Percentiles rank a stretch among this genome's conserved stretches.
These are phyloP conservation scores for Prionace glauca DNA, from an alignment of 2,797 vertebrate genomes.

Conservation along the genomic window DNA sequence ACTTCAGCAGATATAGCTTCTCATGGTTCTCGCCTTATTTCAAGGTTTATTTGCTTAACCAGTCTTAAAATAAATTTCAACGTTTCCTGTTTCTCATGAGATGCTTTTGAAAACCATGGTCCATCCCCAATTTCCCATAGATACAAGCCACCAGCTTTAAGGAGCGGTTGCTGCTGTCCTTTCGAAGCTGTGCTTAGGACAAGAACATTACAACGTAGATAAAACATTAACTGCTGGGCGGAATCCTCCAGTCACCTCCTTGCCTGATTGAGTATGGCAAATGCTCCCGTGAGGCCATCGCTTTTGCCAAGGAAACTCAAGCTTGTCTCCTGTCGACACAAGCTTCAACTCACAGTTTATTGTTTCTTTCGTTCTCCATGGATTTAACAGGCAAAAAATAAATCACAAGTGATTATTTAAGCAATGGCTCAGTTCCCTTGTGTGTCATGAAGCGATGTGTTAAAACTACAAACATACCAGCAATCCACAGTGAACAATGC, in stretches of 20 bases:
- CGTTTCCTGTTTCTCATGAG: conserved; percentile 9
- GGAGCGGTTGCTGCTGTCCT: background rate
- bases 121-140: background rate
- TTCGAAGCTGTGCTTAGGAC: background rate
- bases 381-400: conserved; percentile 26
- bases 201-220: background rate
- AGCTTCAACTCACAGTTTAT: conserved; percentile 12
- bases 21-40: background rate
- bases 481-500: background rate
- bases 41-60: conserved; percentile 20
- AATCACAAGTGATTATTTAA: conserved; percentile 6
- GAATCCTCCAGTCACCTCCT: background rate
- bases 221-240: background rate
- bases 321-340: background rate
- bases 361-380: conserved; percentile 18
- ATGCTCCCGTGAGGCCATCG: background rate
- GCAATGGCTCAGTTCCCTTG: background rate
- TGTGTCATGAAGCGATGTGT: background rate
- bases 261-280: background rate
- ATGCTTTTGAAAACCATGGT: background rate
- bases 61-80: conserved; percentile 25
- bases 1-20: background rate
- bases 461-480: background rate
- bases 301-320: background rate
- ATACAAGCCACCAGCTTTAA: background rate